Conservation (phyloP, 1,140 invertebrate species). For the Delia radicum region DNA sequence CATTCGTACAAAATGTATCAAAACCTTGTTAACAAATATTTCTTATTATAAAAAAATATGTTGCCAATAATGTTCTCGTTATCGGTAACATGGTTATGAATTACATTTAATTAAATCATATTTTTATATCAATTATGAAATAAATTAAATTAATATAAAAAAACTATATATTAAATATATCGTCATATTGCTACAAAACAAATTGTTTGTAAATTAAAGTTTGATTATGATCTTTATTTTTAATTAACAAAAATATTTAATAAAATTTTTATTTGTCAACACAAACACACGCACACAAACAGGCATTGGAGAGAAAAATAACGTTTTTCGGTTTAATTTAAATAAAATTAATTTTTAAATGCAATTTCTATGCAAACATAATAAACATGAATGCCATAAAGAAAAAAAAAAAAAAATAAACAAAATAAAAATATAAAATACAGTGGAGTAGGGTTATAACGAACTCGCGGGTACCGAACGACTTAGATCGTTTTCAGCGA, state of each 20-base stretch:
- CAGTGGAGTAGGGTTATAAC: no score
- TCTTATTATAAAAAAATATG: not conserved
- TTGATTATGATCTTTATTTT: not conserved
- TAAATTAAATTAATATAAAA: not conserved
- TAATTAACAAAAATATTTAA: not conserved
- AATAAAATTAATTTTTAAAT: slow-evolving; percentile 23
- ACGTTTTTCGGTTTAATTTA: not conserved
- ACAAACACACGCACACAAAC: not conserved
- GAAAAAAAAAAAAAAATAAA: not conserved
- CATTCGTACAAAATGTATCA: no score
- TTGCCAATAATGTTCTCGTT: not conserved
- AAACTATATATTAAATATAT: not conserved
- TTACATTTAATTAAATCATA: not conserved
- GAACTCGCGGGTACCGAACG: no score
- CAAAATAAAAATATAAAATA: not conserved
- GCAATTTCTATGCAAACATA: slow-evolving; percentile 17
- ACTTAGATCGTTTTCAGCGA: no score
- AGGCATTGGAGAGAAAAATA: not conserved
- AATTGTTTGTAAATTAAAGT: not conserved
- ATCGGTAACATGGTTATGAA: not conserved
- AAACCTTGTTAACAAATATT: no score
- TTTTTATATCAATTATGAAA: not conserved
- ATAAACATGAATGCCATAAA: slow-evolving; percentile 3
- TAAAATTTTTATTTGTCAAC: not conserved
- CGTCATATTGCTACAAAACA: not conserved